Conservation (phyloP, 2,113 vertebrate species). For the Barbus barbus region DNA sequence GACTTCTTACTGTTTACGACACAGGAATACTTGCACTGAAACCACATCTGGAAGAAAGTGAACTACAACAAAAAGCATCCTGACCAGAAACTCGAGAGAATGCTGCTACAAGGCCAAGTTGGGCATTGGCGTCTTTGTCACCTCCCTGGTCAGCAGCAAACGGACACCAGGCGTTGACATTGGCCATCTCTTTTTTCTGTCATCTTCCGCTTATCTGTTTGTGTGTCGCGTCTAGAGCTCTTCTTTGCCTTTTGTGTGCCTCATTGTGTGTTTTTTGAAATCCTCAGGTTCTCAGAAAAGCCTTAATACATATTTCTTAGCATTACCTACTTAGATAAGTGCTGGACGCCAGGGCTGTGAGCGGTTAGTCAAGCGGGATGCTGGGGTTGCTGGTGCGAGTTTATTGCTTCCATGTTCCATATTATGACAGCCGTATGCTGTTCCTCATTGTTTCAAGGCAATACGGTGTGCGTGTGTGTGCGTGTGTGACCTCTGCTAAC, state of each 20-base stretch:
- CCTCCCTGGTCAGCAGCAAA: slow-evolving; percentile 21
- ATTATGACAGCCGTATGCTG: slow-evolving; percentile 27
- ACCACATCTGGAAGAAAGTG: not conserved
- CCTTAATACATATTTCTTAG: slow-evolving; percentile 79
- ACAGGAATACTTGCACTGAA: slow-evolving; percentile 47
- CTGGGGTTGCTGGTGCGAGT: slow-evolving; percentile 47
- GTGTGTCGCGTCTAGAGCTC: slow-evolving; percentile 63
- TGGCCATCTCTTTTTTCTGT: slow-evolving; percentile 52
- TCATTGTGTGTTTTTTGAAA: slow-evolving; percentile 80
- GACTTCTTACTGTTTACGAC: slow-evolving; percentile 34
- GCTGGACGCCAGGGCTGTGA: slow-evolving; percentile 34
- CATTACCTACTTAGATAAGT: slow-evolving; percentile 53
- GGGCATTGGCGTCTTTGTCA: slow-evolving; percentile 7
- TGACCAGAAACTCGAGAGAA: slow-evolving; percentile 23
- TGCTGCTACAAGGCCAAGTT: slow-evolving; percentile 23
- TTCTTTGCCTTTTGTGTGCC: slow-evolving; percentile 82
- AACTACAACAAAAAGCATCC: not conserved
- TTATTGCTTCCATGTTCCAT: slow-evolving; percentile 48
- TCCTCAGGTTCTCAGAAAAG: slow-evolving; percentile 83
- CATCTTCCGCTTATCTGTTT: slow-evolving; percentile 41
- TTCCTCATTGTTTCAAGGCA: slow-evolving; percentile 63
- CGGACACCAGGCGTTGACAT: slow-evolving; percentile 42
- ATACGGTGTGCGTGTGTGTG: slow-evolving; percentile 57
- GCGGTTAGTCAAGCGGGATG: slow-evolving; percentile 23
- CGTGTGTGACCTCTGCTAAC: slow-evolving; percentile 57